phyloP scores from a whole-genome alignment of 2,888 invertebrate genomes.

The Trissoscelio sp. region DNA sequence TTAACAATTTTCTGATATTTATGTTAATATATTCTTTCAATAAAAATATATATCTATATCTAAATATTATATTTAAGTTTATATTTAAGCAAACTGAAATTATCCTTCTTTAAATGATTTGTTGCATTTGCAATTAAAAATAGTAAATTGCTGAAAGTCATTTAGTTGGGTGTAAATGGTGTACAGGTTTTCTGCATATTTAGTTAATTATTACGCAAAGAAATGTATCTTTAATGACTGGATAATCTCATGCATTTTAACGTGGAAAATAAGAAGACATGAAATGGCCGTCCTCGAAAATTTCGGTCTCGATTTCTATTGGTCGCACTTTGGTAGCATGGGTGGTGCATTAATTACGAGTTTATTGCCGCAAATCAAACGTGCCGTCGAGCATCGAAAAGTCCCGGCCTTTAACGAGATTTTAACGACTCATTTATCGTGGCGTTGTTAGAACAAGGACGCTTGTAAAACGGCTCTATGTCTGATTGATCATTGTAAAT shows the following conservation, averaged over 20 bases:
- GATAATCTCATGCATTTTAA: slow-evolving; percentile 28
- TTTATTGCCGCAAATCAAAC: slow-evolving; percentile 67
- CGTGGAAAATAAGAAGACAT: not conserved
- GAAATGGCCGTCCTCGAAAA: slow-evolving; percentile 4
- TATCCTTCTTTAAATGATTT: no score
- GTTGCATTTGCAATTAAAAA: no score
- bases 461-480: slow-evolving; percentile 58
- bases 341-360: slow-evolving; percentile 66
- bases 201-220: slow-evolving; percentile 19
- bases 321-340: slow-evolving; percentile 36
- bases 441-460: slow-evolving; percentile 69
- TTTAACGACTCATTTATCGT: slow-evolving; percentile 71
- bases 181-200: not conserved
- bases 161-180: no score
- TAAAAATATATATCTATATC: no score
- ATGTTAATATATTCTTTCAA: no score
- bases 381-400: slow-evolving; percentile 56
- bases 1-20: no score
- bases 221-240: slow-evolving; percentile 17
- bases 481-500: slow-evolving; percentile 68
- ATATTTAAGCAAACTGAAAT: no score
- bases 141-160: no score
- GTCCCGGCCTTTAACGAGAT: slow-evolving; percentile 67
- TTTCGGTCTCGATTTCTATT: slow-evolving; percentile 40
- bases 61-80: no score